Conservation (phyloP, 2,797 vertebrate genomes). For the Gymnoscopelus braueri region DNA sequence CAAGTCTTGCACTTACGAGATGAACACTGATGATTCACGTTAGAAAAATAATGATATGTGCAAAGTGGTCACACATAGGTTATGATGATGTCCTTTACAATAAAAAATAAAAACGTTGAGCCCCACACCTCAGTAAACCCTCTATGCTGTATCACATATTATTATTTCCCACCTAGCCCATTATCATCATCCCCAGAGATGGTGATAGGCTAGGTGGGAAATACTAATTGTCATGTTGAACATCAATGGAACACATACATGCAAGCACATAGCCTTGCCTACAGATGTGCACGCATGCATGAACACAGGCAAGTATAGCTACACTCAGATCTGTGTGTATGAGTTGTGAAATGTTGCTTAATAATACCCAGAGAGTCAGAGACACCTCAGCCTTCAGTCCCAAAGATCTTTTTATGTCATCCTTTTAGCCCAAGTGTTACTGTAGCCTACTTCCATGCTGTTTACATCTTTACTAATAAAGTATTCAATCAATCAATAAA, state of each 20-base stretch:
- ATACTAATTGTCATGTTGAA: slow-evolving; percentile 48
- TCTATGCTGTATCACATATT: slow-evolving; percentile 18
- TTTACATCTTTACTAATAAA: too few relatives aligned
- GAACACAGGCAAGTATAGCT: neutral
- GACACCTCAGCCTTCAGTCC: neutral
- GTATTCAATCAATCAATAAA: too few relatives aligned
- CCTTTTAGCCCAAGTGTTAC: too few relatives aligned
- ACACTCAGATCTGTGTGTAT: slow-evolving; percentile 7
- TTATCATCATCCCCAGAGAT: slow-evolving; percentile 5
- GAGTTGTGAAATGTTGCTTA: slow-evolving; percentile 9
- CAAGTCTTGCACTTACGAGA: too few relatives aligned
- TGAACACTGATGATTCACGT: slow-evolving; percentile 11
- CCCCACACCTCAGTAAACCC: slow-evolving; percentile 38
- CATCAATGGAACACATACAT: slow-evolving; percentile 38
- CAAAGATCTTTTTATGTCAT: too few relatives aligned
- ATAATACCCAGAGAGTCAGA: slow-evolving; percentile 1
- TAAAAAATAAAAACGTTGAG: neutral
- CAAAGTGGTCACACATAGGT: neutral
- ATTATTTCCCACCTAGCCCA: neutral
- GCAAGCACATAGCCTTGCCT: slow-evolving; percentile 10
- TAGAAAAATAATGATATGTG: slow-evolving; percentile 7
- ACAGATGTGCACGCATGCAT: slow-evolving; percentile 5
- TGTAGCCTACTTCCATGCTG: too few relatives aligned
- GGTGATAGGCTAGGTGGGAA: slow-evolving; percentile 46
- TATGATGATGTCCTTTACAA: too few relatives aligned